Base-by-base conservation (phyloP, 2,113 vertebrate species). In the Siniperca chuatsi region DNA sequence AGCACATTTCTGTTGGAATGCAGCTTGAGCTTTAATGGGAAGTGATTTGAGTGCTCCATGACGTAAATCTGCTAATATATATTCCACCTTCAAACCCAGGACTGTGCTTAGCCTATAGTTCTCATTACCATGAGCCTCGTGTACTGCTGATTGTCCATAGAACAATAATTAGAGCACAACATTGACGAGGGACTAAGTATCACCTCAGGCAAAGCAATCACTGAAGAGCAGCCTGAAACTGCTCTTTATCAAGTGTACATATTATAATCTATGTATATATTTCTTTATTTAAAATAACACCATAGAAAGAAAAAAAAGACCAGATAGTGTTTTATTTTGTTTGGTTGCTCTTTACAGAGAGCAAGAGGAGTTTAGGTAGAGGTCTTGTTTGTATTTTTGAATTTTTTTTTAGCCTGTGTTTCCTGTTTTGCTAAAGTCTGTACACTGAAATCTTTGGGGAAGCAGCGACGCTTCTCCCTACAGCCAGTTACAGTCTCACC, bases 281-380 rank as follows among this genome's bases (percentile, higher is more conserved):
- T 93, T 91, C 90, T 90, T 93, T 94, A 94, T 94, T 94, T 94
- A 93, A 95, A 92, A 92, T 90, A 93, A 91, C 77, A 83, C 23
- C 4, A 77, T 57, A 66, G 18, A 80, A 78, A 78, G 88, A 91
- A 78, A 83, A 75, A 86, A 85, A 85, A 16, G 35, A 85, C 57
- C 61, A 83, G 73, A 70, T 73, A 64, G 79, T 75, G 68, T 82
- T 88, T 74, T 67, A 37, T 65, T 57, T 85, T 71, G 65, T 75
- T 84, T 74, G 18, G 23, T 54, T 86, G 77, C 55, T 82, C 57
- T 84, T 82, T 66, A n/a, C 25, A 57, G 65, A 71, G 66, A 69
- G 58, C 42, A 46, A 48, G 64, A 40, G 69, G 75, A 84, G 67
- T n/a, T 73, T 37, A 66, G 46, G 42, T 75, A 61, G 73, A 61